Conservation (phyloP, 2,113 vertebrate species). For the Fulmarus glacialis region DNA sequence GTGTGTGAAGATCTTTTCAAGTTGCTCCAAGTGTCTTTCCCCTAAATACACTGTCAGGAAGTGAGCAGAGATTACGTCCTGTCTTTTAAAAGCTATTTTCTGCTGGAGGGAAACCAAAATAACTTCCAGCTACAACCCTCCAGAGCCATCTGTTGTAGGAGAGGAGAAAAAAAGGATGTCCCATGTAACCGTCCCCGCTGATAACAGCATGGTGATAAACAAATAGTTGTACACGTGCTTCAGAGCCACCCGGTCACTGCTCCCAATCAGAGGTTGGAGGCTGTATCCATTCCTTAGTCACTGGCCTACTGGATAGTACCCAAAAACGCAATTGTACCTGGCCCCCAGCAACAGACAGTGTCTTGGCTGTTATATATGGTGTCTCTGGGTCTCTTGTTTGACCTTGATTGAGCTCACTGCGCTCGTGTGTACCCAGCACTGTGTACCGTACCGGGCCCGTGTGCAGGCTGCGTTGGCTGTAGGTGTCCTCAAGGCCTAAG, state of each 20-base stretch:
- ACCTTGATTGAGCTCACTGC: background rate
- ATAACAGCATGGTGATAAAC: constrained; percentile 31
- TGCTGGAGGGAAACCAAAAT: constrained; percentile 69
- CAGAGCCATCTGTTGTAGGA: constrained; percentile 66
- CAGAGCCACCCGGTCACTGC: background rate
- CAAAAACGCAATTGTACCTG: background rate
- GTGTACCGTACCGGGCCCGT: too few species aligned
- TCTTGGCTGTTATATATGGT: background rate
- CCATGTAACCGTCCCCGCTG: constrained; percentile 26
- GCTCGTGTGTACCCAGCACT: background rate
- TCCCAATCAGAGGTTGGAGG: background rate
- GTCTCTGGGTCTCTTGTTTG: background rate
- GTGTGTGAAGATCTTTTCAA: constrained; percentile 64
- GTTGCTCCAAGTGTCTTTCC: constrained; percentile 60
- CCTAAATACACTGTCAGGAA: constrained; percentile 59
- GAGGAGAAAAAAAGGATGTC: constrained; percentile 58
- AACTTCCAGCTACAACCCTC: constrained; percentile 51
- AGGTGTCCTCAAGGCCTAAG: background rate
- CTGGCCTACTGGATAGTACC: background rate
- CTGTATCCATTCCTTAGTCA: background rate
- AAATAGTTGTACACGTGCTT: constrained; percentile 54
- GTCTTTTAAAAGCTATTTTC: constrained; percentile 71
- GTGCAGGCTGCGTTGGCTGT: background rate
- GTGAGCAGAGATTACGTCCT: constrained; percentile 65
- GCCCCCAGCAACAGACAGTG: background rate